These are phyloP conservation scores for Zoanthus solanderi DNA, from an alignment of 92 coral and sea anemone species.

Conservation along the genomic window DNA sequence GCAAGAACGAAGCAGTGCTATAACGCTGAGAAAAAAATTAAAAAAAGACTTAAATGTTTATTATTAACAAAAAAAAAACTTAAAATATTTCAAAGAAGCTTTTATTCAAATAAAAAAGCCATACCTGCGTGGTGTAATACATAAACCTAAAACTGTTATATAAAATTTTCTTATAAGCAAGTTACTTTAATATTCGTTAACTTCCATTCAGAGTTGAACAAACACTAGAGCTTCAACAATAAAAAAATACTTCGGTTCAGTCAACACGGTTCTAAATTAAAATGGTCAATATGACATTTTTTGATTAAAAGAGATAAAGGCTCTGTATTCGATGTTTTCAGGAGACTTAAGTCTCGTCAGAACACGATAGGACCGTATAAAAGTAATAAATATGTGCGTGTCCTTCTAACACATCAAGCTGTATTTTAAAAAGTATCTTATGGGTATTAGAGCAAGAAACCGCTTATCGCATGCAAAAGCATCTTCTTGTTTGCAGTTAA, in stretches of 20 bases:
- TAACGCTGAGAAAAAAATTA: background rate
- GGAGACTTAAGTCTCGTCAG: background rate
- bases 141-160: background rate
- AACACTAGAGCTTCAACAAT: background rate
- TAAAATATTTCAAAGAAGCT: constrained; percentile 16
- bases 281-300: background rate
- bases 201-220: background rate
- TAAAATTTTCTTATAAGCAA: constrained; percentile 2
- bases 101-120: background rate
- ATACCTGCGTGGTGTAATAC: background rate
- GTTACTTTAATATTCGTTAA: background rate
- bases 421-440: background rate
- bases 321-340: background rate
- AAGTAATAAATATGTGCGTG: background rate
- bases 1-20: constrained; percentile 37
- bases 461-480: constrained; percentile 40
- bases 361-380: background rate
- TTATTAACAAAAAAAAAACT: constrained; percentile 40
- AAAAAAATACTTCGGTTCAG: background rate
- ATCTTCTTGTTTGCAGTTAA: constrained; percentile 43
- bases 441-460: constrained; percentile 1
- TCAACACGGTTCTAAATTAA: background rate
- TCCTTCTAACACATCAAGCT: background rate
- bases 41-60: constrained; percentile 53
- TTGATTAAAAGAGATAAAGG: background rate